Base-by-base conservation (phyloP, 2,797 vertebrate genomes). In the Cheirogaleus major region DNA sequence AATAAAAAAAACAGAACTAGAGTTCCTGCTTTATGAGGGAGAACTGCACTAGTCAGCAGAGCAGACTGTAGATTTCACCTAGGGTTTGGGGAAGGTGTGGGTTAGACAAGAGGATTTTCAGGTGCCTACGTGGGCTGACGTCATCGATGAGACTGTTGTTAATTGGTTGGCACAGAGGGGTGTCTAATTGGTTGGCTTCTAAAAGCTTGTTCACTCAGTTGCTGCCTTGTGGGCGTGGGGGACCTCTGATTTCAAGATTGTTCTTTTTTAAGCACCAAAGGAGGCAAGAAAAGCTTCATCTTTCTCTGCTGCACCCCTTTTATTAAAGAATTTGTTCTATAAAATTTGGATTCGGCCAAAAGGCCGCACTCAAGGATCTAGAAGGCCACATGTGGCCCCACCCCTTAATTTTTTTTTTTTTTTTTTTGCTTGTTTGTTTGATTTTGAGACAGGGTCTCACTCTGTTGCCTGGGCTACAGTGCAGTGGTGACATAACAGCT, bases 41-140 rank as follows among this genome's bases (percentile, higher is more conserved):
- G 4, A 45, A 55, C 23, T 18, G 41, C 3, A 22, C 52, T 41
- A 35, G 17, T 35, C 11, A 6, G 18, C 6, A 23, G 48, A 79
- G 38, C 23, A 17, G 38, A 4, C 27, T n/a, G 1, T 23, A 2
- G 9, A 12, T 10, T 41, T 55, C 52, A 12, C 0, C 5, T 2
- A 32, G 2, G 41, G 2, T 7, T 2, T 7, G 30, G 17, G 7
- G 1, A 17, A 30, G 23, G 32, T 3, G 38, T 38, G 3, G 7
- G 23, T 14, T 18, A 10, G 18, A 59, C 4, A 25, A 30, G 22
- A 70, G 72, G 27, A 67, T 15, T n/a, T 25, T 32, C 82, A 17
- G 15, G 11, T 43, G 3, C 1, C 0, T 7, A 2, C 11, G 4
- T 1, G 32, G 78, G n/a, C 14, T 25, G 72, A 48, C 0, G 0